A percentile compares a stretch with the other conserved stretches of the same genome.
phyloP scores from a whole-genome alignment of 2,888 invertebrate genomes.

The Spicauda simplicius region DNA sequence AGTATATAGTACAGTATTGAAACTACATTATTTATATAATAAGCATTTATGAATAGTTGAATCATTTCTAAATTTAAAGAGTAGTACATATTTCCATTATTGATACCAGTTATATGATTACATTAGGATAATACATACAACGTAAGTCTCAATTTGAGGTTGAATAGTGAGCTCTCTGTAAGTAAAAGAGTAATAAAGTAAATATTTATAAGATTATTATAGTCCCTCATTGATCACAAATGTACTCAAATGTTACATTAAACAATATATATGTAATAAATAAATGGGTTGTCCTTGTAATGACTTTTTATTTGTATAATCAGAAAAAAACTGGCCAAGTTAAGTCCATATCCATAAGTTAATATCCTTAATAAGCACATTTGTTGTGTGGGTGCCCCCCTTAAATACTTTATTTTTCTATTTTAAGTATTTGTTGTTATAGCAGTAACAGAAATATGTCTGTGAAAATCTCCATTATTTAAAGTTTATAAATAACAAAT shows the following conservation, averaged over 20 bases:
- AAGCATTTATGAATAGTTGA: constrained; percentile 21
- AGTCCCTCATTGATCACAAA: constrained; percentile 7
- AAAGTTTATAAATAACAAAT: no score
- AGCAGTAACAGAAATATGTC: no score
- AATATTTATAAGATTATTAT: constrained; percentile 8
- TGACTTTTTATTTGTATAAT: neutral
- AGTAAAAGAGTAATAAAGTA: constrained; percentile 12
- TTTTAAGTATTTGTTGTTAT: no score
- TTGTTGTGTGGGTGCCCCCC: no score
- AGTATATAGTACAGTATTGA: constrained; percentile 1
- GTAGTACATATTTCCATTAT: neutral
- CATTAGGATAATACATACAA: neutral
- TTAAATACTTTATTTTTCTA: no score
- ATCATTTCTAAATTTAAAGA: neutral
- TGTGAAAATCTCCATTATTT: no score
- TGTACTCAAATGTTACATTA: constrained; percentile 18
- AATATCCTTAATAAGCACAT: no score
- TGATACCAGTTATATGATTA: constrained; percentile 12
- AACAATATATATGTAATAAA: constrained; percentile 20
- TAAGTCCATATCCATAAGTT: no score
- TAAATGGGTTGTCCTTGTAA: constrained; percentile 8
- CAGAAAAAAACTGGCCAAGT: no score
- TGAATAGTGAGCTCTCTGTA: constrained; percentile 17
- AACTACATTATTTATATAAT: constrained; percentile 12
- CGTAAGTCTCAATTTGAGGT: constrained; percentile 1